A percentile compares a stretch with the other conserved stretches of the same genome.
These are phyloP conservation scores for Hylaeus volcanicus DNA, from an alignment of 1,140 invertebrate genomes.

Conservation along the genomic window DNA sequence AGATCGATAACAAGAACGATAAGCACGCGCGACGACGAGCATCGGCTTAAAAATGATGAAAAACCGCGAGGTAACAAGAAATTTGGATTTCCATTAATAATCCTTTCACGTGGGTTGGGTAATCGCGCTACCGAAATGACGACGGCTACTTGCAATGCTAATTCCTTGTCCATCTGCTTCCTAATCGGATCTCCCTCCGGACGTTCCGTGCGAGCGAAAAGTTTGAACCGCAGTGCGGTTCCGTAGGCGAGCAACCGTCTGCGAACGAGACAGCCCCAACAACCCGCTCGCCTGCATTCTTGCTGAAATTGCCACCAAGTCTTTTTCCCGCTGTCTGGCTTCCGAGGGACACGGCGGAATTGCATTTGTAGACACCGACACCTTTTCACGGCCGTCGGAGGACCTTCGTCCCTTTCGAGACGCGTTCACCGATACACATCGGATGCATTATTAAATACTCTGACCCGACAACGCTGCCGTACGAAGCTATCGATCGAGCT, in stretches of 20 bases:
- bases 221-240: slow-evolving; percentile 27
- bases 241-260: not conserved
- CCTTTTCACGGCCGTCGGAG: slow-evolving; percentile 54
- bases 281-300: slow-evolving; percentile 33
- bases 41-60: not conserved
- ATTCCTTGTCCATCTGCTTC: slow-evolving; percentile 40
- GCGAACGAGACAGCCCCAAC: not conserved
- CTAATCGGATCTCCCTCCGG: slow-evolving; percentile 39
- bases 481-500: not conserved
- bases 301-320: slow-evolving; percentile 21
- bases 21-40: not conserved
- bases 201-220: slow-evolving; percentile 5
- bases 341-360: slow-evolving; percentile 29
- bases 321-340: slow-evolving; percentile 13
- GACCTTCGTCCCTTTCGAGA: slow-evolving; percentile 37
- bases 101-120: slow-evolving; percentile 6
- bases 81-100: slow-evolving; percentile 29
- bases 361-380: slow-evolving; percentile 36
- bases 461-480: not conserved
- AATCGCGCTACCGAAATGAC: slow-evolving; percentile 22
- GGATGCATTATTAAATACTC: slow-evolving; percentile 62
- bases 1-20: not conserved
- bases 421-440: slow-evolving; percentile 26
- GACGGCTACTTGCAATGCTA: slow-evolving; percentile 27
- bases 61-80: not conserved